A percentile compares a stretch with the other conserved stretches of the same genome.
Conservation (phyloP, 2,888 invertebrate species). For the Drosophila eohydei region DNA sequence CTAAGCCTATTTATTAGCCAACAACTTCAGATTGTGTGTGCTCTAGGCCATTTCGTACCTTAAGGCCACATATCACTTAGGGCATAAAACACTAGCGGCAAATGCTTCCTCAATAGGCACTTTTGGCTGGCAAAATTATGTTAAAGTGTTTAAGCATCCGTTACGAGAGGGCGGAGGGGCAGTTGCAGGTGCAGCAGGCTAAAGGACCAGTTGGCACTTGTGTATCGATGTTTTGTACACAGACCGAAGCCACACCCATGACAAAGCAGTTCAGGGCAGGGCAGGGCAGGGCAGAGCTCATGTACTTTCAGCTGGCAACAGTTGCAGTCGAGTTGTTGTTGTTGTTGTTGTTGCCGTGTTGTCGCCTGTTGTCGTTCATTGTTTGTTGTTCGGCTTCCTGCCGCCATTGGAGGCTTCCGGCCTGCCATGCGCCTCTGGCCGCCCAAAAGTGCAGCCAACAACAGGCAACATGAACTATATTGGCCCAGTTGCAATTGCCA, state of each 20-base stretch:
- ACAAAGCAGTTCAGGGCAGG: neutral
- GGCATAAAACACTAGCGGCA: slow-evolving; percentile 41
- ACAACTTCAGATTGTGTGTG: neutral
- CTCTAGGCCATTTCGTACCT: neutral
- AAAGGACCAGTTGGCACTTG: slow-evolving; percentile 43
- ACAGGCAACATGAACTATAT: slow-evolving; percentile 19
- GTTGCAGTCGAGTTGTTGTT: slow-evolving; percentile 32
- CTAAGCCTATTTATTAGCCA: neutral
- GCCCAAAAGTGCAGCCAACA: slow-evolving; percentile 31
- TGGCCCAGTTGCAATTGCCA: slow-evolving; percentile 41
- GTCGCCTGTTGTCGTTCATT: slow-evolving; percentile 50
- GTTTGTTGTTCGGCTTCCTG: slow-evolving; percentile 70
- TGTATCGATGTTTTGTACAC: slow-evolving; percentile 47
- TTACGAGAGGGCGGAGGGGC: neutral
- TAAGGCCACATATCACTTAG: slow-evolving; percentile 32
- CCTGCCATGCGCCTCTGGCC: slow-evolving; percentile 44
- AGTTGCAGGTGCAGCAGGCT: slow-evolving; percentile 2
- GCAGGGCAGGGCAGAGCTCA: neutral
- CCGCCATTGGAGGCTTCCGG: slow-evolving; percentile 70
- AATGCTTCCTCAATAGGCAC: slow-evolving; percentile 62
- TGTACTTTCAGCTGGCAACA: slow-evolving; percentile 44
- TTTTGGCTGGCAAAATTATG: slow-evolving; percentile 66
- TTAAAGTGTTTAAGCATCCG: slow-evolving; percentile 71
- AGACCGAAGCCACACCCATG: slow-evolving; percentile 33
- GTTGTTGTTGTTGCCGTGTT: slow-evolving; percentile 28